Conservation (phyloP, 2,888 invertebrate species). For the Ormyrus thymus region DNA sequence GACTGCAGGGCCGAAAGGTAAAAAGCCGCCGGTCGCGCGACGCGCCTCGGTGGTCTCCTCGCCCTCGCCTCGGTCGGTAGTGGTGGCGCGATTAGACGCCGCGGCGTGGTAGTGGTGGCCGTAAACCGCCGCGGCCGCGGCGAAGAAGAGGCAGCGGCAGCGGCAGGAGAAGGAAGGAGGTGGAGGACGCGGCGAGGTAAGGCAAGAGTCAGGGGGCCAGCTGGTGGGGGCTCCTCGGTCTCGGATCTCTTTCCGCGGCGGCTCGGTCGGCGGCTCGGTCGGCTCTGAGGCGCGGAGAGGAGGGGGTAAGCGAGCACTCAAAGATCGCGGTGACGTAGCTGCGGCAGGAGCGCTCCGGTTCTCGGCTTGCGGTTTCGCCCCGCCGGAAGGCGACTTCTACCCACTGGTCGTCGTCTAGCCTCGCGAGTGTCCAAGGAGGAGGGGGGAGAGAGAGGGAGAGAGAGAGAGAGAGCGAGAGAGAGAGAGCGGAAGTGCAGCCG, state of each 20-base stretch:
- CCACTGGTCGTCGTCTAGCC: slow-evolving; percentile 22
- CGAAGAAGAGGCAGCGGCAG: slow-evolving; percentile 16
- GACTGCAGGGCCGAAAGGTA: not conserved
- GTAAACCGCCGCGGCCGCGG: slow-evolving; percentile 25
- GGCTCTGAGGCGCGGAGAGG: slow-evolving; percentile 52
- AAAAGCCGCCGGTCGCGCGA: not conserved
- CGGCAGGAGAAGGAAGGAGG: slow-evolving; percentile 45
- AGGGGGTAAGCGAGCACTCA: slow-evolving; percentile 72
- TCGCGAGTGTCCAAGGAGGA: slow-evolving; percentile 21
- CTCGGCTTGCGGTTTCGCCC: slow-evolving; percentile 40
- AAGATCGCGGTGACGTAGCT: slow-evolving; percentile 73
- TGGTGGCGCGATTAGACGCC: slow-evolving; percentile 38
- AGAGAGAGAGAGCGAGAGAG: slow-evolving; percentile 25
- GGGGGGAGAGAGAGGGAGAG: slow-evolving; percentile 38
- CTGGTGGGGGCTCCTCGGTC: slow-evolving; percentile 49
- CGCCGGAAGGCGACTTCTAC: slow-evolving; percentile 36
- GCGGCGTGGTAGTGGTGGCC: slow-evolving; percentile 16
- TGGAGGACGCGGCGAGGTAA: slow-evolving; percentile 48
- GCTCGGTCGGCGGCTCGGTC: slow-evolving; percentile 1
- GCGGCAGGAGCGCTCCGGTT: slow-evolving; percentile 77
- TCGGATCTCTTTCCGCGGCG: slow-evolving; percentile 5
- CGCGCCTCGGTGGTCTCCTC: not conserved
- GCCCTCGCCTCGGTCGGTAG: not conserved
- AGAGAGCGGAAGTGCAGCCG: slow-evolving; percentile 3
- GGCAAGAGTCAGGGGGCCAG: slow-evolving; percentile 52